Percentiles rank a stretch among this genome's conserved stretches.
These are phyloP conservation scores for Drosophila falleni DNA, from an alignment of 2,888 invertebrate genomes.

Conservation along the genomic window DNA sequence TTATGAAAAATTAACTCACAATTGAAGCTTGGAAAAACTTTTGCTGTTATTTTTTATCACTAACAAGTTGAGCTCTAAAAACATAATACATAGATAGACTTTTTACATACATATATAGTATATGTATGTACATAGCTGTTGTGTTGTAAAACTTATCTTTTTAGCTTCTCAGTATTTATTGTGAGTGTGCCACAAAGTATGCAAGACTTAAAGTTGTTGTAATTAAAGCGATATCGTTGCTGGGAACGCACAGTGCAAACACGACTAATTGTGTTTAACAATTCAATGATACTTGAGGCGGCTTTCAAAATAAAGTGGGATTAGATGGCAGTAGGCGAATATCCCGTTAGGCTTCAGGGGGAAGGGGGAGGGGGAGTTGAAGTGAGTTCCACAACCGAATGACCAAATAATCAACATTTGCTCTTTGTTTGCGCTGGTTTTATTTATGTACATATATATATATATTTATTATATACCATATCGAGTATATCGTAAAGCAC, in stretches of 20 bases:
- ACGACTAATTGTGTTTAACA: conserved; percentile 63
- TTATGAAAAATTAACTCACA: conserved; percentile 49
- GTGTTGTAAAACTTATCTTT: conserved; percentile 21
- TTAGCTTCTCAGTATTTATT: background rate
- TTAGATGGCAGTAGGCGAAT: conserved; percentile 1
- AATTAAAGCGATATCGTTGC: conserved; percentile 35
- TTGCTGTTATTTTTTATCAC: conserved; percentile 33
- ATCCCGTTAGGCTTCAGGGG: background rate
- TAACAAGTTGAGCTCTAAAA: conserved; percentile 26
- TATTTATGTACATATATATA: conserved; percentile 28
- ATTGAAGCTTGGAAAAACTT: conserved; percentile 40
- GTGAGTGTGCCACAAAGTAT: conserved; percentile 23
- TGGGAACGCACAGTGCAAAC: conserved; percentile 43
- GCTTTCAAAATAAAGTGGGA: conserved; percentile 7
- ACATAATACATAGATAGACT: background rate
- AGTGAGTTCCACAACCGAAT: conserved; percentile 20
- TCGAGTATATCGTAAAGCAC: conserved; percentile 36
- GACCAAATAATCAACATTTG: conserved; percentile 67
- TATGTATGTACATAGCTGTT: background rate
- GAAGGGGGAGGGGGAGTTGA: background rate
- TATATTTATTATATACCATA: conserved; percentile 30
- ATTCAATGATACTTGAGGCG: conserved; percentile 39
- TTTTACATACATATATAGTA: too few relatives aligned
- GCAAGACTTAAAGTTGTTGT: conserved; percentile 25
- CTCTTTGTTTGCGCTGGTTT: conserved; percentile 33